phyloP scores from a whole-genome alignment of 2,113 vertebrate genomes.

The Crotalus horridus region DNA sequence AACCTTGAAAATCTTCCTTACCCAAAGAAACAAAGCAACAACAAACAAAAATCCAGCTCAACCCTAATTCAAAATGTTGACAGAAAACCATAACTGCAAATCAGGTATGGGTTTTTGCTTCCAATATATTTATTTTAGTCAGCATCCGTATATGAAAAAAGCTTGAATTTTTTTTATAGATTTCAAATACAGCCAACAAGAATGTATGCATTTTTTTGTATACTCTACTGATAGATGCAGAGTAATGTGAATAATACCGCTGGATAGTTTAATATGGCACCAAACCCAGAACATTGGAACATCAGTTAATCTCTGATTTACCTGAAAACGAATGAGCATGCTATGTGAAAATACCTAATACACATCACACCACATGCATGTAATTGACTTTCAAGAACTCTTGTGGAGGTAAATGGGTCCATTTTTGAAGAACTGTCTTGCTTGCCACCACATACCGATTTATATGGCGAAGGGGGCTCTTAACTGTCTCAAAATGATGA shows the following conservation, averaged over 20 bases:
- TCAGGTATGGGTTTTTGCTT: neutral
- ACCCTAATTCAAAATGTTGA: neutral
- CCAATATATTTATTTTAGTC: neutral
- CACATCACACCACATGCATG: too few species aligned
- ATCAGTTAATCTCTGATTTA: neutral
- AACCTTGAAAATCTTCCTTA: neutral
- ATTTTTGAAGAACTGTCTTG: neutral
- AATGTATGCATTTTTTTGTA: neutral
- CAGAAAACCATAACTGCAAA: neutral
- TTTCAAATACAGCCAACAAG: neutral
- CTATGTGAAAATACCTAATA: neutral
- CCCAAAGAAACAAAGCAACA: neutral
- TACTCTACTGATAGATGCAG: neutral
- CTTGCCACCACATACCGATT: neutral
- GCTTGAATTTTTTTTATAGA: neutral
- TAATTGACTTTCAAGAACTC: too few species aligned
- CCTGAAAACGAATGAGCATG: neutral
- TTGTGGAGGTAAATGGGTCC: neutral
- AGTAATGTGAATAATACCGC: neutral
- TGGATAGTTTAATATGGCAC: neutral
- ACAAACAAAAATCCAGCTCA: neutral
- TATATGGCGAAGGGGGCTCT: neutral
- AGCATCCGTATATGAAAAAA: neutral
- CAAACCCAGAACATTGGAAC: neutral
- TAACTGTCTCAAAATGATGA: neutral